Base-by-base conservation (phyloP, 2,888 invertebrate genomes). In the Scaptomyza cyrtandrae region DNA sequence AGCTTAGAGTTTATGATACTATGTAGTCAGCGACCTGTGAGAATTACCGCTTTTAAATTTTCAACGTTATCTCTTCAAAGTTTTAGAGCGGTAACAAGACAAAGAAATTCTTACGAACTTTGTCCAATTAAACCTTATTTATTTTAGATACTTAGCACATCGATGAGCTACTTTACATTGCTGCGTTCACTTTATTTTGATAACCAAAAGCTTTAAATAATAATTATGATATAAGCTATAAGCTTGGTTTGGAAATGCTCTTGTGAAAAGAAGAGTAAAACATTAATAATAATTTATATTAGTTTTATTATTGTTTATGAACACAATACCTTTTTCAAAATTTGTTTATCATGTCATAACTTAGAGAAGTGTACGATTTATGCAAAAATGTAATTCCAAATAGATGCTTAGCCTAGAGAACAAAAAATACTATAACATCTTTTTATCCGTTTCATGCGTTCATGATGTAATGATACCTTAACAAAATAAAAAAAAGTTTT, bases 131-230 rank as follows among this genome's bases (percentile, higher is more conserved):
- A 43, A 50, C 11, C 53, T 73, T 53, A 13, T 56, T 54, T 37
- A 56, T 19, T 66, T 74, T 54, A 91, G 91, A 91, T 92, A 49
- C 56, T 92, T 3, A 91, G 92, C 49, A 86, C 92, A n/a, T 92
- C 92, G 6, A 86, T 91, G 86, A 91, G 91, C 33, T 92, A 92
- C 70, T 92, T 92, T 55, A 91, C 92, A 6, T 80, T 92, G 13
- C 68, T 92, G 35, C 88, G 90, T 65, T 91, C 90, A 7, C 76
- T 91, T 37, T 89, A 83, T 45, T 64, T 82, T 56, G 88, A 89
- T 49, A 71, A 88, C 46, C 74, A 77, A 43, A 59, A 76, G 16
- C 1, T 10, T 16, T 16, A 14, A 7, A 14, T 14, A 14, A 39
- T 9, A 39, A 9, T 9, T 14, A 14, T 33, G 0, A 33, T 39